Conservation (phyloP, 1,140 invertebrate species). For the Aphidius gifuensis region DNA sequence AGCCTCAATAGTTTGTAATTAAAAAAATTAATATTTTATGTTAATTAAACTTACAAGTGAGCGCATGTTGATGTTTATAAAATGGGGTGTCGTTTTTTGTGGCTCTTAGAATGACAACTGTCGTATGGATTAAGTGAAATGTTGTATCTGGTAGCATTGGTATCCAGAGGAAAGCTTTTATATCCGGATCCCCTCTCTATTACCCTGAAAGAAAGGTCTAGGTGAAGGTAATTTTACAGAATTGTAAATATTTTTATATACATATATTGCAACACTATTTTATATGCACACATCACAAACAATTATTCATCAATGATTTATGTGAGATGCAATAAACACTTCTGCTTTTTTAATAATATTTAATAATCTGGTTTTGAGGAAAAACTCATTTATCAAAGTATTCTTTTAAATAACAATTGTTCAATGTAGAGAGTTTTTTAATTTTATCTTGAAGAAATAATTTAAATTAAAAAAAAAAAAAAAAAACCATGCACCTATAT, state of each 20-base stretch:
- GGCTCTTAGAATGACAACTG: constrained; percentile 2
- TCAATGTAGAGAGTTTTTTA: too few species aligned
- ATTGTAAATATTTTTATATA: constrained; percentile 2
- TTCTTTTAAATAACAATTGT: too few species aligned
- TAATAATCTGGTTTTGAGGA: too few species aligned
- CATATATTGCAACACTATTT: too few species aligned
- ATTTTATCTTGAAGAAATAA: too few species aligned
- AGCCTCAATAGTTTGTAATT: not conserved
- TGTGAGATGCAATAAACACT: too few species aligned
- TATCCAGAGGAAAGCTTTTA: constrained; percentile 52
- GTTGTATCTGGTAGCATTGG: constrained; percentile 48
- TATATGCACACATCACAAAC: not conserved
- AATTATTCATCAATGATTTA: too few species aligned
- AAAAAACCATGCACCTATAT: too few species aligned
- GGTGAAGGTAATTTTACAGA: constrained; percentile 51
- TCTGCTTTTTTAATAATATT: too few species aligned
- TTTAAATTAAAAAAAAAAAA: too few species aligned
- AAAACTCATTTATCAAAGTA: too few species aligned
- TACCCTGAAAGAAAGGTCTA: constrained; percentile 54
- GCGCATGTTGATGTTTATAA: constrained; percentile 32
- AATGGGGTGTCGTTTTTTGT: constrained; percentile 1
- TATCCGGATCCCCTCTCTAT: constrained; percentile 51
- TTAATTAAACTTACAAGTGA: constrained; percentile 39
- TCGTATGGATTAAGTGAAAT: constrained; percentile 37
- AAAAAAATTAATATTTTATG: constrained; percentile 5